Evolutionary conservation across 2,113 vertebrate species (phyloP).

Genomic region (Myrmophylax atrothorax): DNA sequence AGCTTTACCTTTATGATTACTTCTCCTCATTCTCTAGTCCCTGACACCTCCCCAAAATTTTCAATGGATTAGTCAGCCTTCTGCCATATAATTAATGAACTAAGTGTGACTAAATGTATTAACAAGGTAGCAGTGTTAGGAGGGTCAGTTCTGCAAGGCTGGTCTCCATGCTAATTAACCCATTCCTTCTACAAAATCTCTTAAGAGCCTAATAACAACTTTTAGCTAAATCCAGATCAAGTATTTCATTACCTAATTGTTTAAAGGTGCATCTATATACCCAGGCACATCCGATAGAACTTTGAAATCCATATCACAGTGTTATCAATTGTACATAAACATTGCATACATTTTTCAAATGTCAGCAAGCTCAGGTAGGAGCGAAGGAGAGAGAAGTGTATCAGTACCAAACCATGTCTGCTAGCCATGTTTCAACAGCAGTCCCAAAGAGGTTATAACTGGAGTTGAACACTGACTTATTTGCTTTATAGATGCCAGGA

Average conservation of each 20-base stretch:
- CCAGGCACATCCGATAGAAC: background rate
- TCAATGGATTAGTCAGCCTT: background rate
- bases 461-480: background rate
- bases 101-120: background rate
- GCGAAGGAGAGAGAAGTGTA: background rate
- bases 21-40: background rate
- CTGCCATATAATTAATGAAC: background rate
- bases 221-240: background rate
- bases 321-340: background rate
- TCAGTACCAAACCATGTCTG: background rate
- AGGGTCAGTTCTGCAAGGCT: background rate
- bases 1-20: background rate
- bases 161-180: background rate
- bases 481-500: slow-evolving; percentile 31
- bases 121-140: background rate
- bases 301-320: background rate
- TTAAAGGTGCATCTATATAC: background rate
- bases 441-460: background rate
- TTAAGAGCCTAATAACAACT: background rate
- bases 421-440: background rate
- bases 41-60: background rate
- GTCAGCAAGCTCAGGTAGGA: background rate
- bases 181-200: background rate
- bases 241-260: background rate
- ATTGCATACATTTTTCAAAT: background rate